Conservation (phyloP, 2,797 vertebrate genomes). For the Danio jaintianensis region DNA sequence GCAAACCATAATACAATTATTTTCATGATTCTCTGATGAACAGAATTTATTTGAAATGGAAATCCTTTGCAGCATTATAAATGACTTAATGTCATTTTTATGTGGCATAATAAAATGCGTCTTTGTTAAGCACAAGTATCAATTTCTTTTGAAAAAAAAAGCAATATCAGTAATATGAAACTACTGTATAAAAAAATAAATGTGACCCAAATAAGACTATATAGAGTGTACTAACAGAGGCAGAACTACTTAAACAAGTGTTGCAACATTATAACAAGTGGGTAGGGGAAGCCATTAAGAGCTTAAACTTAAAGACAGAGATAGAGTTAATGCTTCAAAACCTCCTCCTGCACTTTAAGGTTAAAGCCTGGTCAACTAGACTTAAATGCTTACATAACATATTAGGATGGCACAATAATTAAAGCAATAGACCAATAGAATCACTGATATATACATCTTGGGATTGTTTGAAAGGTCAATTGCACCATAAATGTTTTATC, state of each 20-base stretch:
- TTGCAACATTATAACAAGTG: not conserved
- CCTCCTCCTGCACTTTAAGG: conserved; percentile 16
- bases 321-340: conserved; percentile 8
- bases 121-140: not conserved
- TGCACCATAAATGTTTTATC: not conserved
- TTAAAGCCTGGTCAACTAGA: conserved; percentile 29
- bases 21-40: not conserved
- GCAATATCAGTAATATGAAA: not conserved
- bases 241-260: conserved; percentile 15
- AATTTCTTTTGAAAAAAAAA: not conserved
- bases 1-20: not conserved
- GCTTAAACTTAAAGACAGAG: conserved; percentile 27
- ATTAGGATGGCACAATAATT: not conserved
- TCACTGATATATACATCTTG: not conserved
- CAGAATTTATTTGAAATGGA: not conserved
- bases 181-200: not conserved
- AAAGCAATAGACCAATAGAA: not conserved
- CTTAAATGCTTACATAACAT: conserved; percentile 5
- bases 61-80: not conserved
- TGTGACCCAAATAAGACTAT: not conserved
- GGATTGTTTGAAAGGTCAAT: not conserved
- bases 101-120: too few relatives aligned
- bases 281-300: conserved; percentile 20
- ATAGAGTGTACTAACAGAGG: not conserved
- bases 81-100: not conserved